A percentile compares a stretch with the other conserved stretches of the same genome.
phyloP scores from a whole-genome alignment of 2,888 invertebrate species.

The Prionchulus punctatus region DNA sequence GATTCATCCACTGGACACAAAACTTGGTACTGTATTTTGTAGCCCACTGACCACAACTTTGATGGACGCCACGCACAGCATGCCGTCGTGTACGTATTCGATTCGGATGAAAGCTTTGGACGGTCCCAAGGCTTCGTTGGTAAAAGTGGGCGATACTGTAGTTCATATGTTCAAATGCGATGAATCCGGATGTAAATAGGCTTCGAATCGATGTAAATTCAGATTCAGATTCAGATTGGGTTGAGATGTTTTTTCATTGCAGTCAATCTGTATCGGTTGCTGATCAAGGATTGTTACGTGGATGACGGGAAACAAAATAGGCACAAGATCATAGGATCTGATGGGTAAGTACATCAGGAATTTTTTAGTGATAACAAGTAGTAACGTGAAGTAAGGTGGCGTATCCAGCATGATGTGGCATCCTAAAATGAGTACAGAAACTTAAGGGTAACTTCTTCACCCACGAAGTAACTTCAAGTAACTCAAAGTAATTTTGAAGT shows the following conservation, averaged over 20 bases:
- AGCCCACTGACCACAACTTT: slow-evolving; percentile 11
- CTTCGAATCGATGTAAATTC: background rate
- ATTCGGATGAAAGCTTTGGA: slow-evolving; percentile 8
- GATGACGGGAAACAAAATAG: slow-evolving; percentile 12
- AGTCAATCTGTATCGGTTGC: slow-evolving; percentile 9
- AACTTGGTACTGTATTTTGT: background rate
- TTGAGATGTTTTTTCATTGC: background rate
- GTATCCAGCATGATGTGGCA: no score
- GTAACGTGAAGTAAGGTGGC: no score
- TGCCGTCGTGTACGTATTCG: slow-evolving; percentile 10
- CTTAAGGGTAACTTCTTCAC: no score
- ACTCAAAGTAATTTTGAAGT: no score
- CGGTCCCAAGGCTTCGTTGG: slow-evolving; percentile 11
- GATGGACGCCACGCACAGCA: slow-evolving; percentile 7
- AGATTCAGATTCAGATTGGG: background rate
- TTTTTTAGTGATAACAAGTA: background rate
- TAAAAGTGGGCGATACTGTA: slow-evolving; percentile 11
- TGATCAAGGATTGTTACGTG: slow-evolving; percentile 12
- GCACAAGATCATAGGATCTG: slow-evolving; percentile 6
- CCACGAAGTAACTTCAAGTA: no score
- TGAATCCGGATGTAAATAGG: no score
- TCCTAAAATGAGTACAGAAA: no score
- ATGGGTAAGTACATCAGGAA: slow-evolving; percentile 4
- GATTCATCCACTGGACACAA: background rate
- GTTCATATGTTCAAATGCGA: slow-evolving; percentile 13